Evolutionary conservation across 2,113 vertebrate species (phyloP), one percentile per base, ranked within the genome.

Genomic region (Rallus limicola): DNA sequence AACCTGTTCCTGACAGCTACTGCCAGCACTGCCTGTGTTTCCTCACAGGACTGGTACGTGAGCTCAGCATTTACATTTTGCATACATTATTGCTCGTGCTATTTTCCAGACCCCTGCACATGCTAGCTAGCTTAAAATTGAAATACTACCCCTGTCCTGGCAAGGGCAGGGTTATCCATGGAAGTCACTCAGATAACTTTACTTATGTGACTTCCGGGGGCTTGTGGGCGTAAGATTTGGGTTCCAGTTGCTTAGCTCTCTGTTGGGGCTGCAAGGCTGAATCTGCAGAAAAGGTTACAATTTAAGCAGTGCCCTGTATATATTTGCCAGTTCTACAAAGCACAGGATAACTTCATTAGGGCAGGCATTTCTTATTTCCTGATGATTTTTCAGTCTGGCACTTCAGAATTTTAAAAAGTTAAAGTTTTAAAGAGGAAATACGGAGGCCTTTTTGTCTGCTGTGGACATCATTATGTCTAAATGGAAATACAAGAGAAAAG

Each of bases 271-370:
- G n/a, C 70, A 89, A 25, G 40, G 28, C 74, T 89, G 59, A 85
- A 89, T 97, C 88, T 95, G 96, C 83, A 95, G 93, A 87, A 97
- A 70, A 93, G 70, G 83, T 93, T 97, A 94, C 44, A 8, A 11
- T 72, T 94, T 86, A 88, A 84, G 91, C 29, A 91, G 84, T 94
- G 81, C 80, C 93, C 92, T 4, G 0, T 23, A 16, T 89, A 44
- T 67, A 76, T 76, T 88, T 94, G 77, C 55, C 70, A 94, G 63
- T 87, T 83, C 82, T 40, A 70, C 40, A 82, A 90, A 67, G 53
- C 70, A 77, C 62, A 85, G 92, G 83, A 75, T 88, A 89, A 94
- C 50, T 80, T 91, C 74, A 81, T 96, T 92, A 79, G 95, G 65
- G 65, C 67, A 93, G 90, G 69, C 80, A 95, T 50, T 96, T 91